Evolutionary conservation across 2,888 invertebrate genomes (phyloP).

Genomic region (Dolomedes plantarius): DNA sequence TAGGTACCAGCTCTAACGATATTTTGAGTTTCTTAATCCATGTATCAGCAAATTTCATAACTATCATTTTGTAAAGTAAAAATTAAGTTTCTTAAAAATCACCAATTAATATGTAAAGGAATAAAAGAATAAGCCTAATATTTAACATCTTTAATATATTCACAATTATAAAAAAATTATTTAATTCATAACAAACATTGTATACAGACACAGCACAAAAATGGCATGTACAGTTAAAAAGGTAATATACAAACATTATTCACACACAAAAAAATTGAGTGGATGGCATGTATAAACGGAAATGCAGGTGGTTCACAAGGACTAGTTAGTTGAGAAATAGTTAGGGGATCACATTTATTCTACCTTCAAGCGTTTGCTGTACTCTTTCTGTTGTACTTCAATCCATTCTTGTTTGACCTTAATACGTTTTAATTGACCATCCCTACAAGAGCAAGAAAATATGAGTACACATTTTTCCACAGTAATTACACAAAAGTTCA

Average conservation of each 20-base stretch:
- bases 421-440: slow-evolving; percentile 96
- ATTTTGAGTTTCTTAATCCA: no score
- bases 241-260: slow-evolving; percentile 44
- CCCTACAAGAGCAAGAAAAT: slow-evolving; percentile 81
- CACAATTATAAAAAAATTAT: slow-evolving; percentile 5
- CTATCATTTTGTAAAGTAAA: no score
- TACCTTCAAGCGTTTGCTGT: slow-evolving; percentile 85
- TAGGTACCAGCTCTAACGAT: no score
- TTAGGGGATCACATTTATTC: slow-evolving; percentile 49
- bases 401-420: slow-evolving; percentile 96
- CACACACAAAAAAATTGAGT: slow-evolving; percentile 43
- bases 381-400: slow-evolving; percentile 94
- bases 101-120: no score
- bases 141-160: background rate
- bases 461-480: no score
- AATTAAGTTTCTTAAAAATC: no score
- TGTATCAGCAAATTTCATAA: no score
- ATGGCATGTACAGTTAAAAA: slow-evolving; percentile 62
- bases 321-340: slow-evolving; percentile 46
- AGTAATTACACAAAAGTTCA: no score
- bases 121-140: background rate
- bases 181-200: slow-evolving; percentile 21
- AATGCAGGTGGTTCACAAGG: slow-evolving; percentile 49
- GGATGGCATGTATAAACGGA: slow-evolving; percentile 39
- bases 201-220: slow-evolving; percentile 58